phyloP scores from a whole-genome alignment of 2,888 invertebrate genomes.

The Melipona beecheii region DNA sequence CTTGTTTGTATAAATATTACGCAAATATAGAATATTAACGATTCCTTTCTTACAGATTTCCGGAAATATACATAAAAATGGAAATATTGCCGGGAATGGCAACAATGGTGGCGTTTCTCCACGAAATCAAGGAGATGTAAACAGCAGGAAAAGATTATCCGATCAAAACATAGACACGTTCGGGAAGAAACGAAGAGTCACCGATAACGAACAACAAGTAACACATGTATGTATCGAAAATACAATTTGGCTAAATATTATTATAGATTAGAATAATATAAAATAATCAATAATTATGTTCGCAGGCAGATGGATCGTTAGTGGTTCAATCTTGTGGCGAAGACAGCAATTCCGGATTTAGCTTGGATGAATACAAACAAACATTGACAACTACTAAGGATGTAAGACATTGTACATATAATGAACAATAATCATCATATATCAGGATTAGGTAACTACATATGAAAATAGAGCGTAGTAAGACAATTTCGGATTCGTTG shows the following conservation, averaged over 20 bases:
- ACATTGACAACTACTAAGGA: constrained; percentile 79
- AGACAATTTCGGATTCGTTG: constrained; percentile 40
- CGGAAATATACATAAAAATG: constrained; percentile 74
- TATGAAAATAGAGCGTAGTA: constrained; percentile 57
- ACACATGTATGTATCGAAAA: constrained; percentile 66
- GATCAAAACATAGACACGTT: constrained; percentile 70
- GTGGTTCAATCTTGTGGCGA: constrained; percentile 79
- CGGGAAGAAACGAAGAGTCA: constrained; percentile 73
- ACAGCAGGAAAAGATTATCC: constrained; percentile 73
- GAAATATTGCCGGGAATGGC: constrained; percentile 74
- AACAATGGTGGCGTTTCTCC: constrained; percentile 75
- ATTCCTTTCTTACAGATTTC: constrained; percentile 69
- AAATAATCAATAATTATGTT: not conserved
- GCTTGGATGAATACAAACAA: constrained; percentile 81
- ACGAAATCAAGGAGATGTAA: constrained; percentile 69
- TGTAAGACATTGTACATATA: constrained; percentile 76
- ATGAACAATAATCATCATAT: constrained; percentile 59
- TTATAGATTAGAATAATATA: not conserved
- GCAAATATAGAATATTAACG: not conserved
- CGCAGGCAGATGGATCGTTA: constrained; percentile 75
- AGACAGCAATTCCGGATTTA: constrained; percentile 82
- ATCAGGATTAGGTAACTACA: constrained; percentile 59
- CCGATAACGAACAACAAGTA: constrained; percentile 72
- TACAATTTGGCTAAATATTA: not conserved
- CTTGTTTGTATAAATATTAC: not conserved